Conservation (phyloP, 2,888 invertebrate genomes). For the Linyphia triangularis region DNA sequence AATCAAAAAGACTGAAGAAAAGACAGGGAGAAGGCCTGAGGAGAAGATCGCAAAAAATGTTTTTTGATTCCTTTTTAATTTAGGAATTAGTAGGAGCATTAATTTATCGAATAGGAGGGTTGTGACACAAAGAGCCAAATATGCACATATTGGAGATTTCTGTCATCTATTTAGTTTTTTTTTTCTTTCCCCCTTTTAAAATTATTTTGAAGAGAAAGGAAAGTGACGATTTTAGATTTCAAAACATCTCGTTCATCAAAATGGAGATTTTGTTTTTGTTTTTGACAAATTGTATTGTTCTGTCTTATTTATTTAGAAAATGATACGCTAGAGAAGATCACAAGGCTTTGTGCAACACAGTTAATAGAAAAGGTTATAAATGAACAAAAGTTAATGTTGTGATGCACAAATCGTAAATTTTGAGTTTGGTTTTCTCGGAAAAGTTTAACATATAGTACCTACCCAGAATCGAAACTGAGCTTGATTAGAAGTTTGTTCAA, state of each 20-base stretch:
- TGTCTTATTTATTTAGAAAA: too few species aligned
- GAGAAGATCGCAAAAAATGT: not conserved
- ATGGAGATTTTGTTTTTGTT: not conserved
- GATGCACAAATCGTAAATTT: too few species aligned
- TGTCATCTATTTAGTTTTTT: not conserved
- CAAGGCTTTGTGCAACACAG: too few species aligned
- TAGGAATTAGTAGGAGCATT: conserved; percentile 34
- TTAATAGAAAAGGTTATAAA: too few species aligned
- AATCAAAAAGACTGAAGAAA: conserved; percentile 20
- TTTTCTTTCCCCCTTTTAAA: not conserved
- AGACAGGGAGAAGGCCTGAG: conserved; percentile 31
- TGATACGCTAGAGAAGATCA: too few species aligned
- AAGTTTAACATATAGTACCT: too few species aligned
- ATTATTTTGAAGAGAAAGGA: conserved; percentile 10
- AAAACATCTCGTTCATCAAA: conserved; percentile 2
- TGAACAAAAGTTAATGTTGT: too few species aligned
- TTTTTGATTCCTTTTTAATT: conserved; percentile 50
- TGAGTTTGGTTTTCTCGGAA: too few species aligned
- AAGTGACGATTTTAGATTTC: conserved; percentile 43
- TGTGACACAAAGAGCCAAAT: conserved; percentile 35
- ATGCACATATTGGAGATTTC: conserved; percentile 5
- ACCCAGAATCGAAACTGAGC: too few species aligned
- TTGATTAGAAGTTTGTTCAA: too few species aligned
- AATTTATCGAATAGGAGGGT: conserved; percentile 47
- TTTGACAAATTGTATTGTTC: too few species aligned